Evolutionary conservation across 2,797 vertebrate genomes (phyloP).

Genomic region (Podargus strigoides): DNA sequence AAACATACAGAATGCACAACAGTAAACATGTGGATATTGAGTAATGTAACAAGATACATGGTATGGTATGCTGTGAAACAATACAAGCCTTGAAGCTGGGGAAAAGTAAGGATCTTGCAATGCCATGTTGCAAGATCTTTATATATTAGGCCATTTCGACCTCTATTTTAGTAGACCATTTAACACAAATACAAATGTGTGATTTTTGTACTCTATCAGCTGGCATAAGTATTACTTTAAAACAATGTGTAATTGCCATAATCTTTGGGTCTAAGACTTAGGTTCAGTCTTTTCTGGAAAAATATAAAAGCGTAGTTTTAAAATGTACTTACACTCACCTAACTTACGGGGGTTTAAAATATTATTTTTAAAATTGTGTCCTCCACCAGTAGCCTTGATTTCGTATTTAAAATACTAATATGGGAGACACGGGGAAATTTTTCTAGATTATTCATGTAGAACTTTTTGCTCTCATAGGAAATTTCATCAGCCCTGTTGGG

Average conservation of each 20-base stretch:
- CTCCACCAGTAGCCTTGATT: not conserved
- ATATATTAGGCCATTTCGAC: not conserved
- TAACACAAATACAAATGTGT: not conserved
- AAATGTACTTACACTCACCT: not conserved
- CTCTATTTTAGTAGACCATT: not conserved
- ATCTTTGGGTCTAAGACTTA: not conserved
- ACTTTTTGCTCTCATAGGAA: not conserved
- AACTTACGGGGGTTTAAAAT: fast-evolving
- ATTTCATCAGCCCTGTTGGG: not conserved
- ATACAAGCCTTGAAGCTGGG: not conserved
- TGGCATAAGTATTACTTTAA: not conserved
- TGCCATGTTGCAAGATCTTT: not conserved
- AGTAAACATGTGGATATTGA: not conserved
- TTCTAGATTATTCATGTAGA: not conserved
- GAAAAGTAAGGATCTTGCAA: not conserved
- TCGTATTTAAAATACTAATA: not conserved
- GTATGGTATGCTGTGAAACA: not conserved
- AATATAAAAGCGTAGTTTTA: not conserved
- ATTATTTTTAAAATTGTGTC: not conserved
- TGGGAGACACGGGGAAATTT: not conserved
- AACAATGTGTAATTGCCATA: not conserved
- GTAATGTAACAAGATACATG: not conserved
- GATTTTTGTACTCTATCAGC: not conserved
- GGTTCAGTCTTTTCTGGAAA: not conserved
- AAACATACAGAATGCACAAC: not conserved